Percentiles rank a stretch among this genome's conserved stretches.
Evolutionary conservation across 2,888 invertebrate species (phyloP).

Genomic region (Neoscelio sp.): DNA sequence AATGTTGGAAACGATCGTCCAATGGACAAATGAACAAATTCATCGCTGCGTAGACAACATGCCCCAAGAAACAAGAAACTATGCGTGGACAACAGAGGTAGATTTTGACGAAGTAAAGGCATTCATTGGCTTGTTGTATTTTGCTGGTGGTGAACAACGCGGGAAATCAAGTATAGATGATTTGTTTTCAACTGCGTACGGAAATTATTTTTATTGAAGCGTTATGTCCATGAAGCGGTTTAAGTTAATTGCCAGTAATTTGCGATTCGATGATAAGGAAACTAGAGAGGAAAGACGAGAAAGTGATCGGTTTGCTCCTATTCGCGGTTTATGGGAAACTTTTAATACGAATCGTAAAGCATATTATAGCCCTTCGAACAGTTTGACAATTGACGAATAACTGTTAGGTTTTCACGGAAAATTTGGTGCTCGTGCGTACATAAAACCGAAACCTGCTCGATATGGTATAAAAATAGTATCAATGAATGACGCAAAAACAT

Average conservation of each 20-base stretch:
- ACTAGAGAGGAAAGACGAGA: conserved; percentile 19
- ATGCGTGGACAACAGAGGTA: conserved; percentile 22
- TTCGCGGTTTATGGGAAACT: conserved; percentile 24
- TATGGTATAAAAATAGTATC: conserved; percentile 13
- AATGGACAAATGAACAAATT: conserved; percentile 42
- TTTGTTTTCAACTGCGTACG: conserved; percentile 11
- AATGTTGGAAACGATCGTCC: conserved; percentile 21
- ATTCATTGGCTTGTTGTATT: conserved; percentile 24
- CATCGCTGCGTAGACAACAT: neutral
- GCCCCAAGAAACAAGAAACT: conserved; percentile 5
- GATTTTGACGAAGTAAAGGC: conserved; percentile 30
- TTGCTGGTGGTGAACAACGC: conserved; percentile 16
- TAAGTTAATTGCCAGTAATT: conserved; percentile 7
- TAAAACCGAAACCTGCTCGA: conserved; percentile 27
- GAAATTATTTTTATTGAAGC: conserved; percentile 16
- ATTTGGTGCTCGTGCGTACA: conserved; percentile 29
- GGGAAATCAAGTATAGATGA: conserved; percentile 4
- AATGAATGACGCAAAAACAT: conserved; percentile 16
- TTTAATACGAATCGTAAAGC: conserved; percentile 22
- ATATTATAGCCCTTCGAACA: conserved; percentile 25
- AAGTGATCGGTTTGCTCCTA: conserved; percentile 17
- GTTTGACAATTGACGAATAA: conserved; percentile 45
- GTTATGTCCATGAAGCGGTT: conserved; percentile 24
- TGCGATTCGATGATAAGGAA: conserved; percentile 34
- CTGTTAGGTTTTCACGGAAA: conserved; percentile 40